These are phyloP conservation scores for Euclidia mi DNA, from an alignment of 2,888 invertebrate genomes.

Conservation along the genomic window DNA sequence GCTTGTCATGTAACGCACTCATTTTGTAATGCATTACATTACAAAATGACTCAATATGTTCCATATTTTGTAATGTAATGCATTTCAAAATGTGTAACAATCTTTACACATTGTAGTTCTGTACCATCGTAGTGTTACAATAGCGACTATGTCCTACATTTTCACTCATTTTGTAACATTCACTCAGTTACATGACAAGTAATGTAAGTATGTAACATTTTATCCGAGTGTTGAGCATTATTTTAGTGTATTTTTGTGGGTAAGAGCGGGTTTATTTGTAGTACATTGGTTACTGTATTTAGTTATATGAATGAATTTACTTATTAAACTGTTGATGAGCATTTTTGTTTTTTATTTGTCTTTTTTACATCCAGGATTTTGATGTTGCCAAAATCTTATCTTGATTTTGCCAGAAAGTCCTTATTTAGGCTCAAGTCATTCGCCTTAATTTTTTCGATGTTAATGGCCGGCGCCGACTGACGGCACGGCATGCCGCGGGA, in stretches of 20 bases:
- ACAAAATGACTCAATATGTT: too few species aligned
- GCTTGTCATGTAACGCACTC: slow-evolving; percentile 33
- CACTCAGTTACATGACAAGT: slow-evolving; percentile 18
- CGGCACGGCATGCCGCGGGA: too few species aligned
- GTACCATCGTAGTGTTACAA: too few species aligned
- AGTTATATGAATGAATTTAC: slow-evolving; percentile 52
- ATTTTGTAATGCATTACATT: slow-evolving; percentile 3
- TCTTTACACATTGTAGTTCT: not conserved
- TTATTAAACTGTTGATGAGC: slow-evolving; percentile 54
- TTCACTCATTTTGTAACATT: not conserved
- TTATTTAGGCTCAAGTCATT: too few species aligned
- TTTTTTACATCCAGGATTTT: not conserved
- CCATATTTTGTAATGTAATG: slow-evolving; percentile 2
- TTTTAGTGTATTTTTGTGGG: slow-evolving; percentile 38
- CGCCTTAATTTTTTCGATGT: too few species aligned
- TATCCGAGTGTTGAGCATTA: slow-evolving; percentile 13
- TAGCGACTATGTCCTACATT: not conserved
- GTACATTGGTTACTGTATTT: slow-evolving; percentile 50
- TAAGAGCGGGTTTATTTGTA: slow-evolving; percentile 46
- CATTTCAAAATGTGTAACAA: not conserved
- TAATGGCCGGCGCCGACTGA: too few species aligned
- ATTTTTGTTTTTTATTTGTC: slow-evolving; percentile 3
- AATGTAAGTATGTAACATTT: slow-evolving; percentile 3
- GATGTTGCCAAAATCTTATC: not conserved
- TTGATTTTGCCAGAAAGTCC: too few species aligned